Evolutionary conservation across 2,113 vertebrate genomes (phyloP).

Genomic region (Osmerus mordax): DNA sequence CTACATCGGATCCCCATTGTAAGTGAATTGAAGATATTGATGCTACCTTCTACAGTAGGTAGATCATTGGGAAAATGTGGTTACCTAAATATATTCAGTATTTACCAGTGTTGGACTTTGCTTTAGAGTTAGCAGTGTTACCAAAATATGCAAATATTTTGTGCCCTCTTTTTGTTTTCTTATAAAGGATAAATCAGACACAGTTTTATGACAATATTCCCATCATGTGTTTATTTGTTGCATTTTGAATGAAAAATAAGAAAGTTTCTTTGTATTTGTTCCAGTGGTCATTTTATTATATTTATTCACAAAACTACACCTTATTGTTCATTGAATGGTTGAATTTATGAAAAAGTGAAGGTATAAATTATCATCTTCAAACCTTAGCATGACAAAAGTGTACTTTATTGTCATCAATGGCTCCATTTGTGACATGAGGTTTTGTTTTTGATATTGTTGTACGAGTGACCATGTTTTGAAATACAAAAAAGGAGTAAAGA

Average conservation of each 20-base stretch:
- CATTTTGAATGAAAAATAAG: constrained; percentile 47
- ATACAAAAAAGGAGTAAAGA: constrained; percentile 62
- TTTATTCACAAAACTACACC: constrained; percentile 67
- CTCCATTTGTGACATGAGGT: constrained; percentile 79
- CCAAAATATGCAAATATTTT: constrained; percentile 57
- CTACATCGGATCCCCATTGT: constrained; percentile 52
- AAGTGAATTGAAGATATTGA: constrained; percentile 55
- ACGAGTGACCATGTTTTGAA: constrained; percentile 79
- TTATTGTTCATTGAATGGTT: constrained; percentile 63
- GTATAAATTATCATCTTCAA: constrained; percentile 62
- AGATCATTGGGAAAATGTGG: constrained; percentile 45
- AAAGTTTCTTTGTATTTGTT: constrained; percentile 64
- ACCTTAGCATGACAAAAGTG: constrained; percentile 75
- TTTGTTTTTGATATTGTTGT: constrained; percentile 81
- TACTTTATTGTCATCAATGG: constrained; percentile 79
- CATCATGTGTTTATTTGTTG: constrained; percentile 48
- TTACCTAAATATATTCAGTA: constrained; percentile 67
- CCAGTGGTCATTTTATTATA: constrained; percentile 64
- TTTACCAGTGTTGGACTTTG: constrained; percentile 61
- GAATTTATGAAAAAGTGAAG: constrained; percentile 54
- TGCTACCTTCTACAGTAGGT: constrained; percentile 40
- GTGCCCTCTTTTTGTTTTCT: constrained; percentile 52
- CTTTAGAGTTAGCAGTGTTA: constrained; percentile 71
- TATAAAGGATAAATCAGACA: constrained; percentile 44
- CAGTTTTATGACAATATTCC: constrained; percentile 41